Base-by-base conservation (phyloP, 2,797 vertebrate species). In the Percopsis omiscomaycus region DNA sequence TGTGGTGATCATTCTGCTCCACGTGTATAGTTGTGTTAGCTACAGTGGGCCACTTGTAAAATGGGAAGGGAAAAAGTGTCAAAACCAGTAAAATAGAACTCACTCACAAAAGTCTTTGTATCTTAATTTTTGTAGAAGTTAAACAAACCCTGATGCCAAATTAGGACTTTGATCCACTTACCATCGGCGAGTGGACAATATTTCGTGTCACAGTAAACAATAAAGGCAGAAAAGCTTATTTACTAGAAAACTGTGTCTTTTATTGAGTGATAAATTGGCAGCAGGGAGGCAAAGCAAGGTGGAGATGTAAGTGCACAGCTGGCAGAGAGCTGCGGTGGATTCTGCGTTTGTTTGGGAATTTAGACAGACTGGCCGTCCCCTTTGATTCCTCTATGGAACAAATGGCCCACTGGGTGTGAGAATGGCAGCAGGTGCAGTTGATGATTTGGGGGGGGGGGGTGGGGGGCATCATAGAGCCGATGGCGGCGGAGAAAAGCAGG, bases 391-490 rank as follows among this genome's bases (percentile, higher is more conserved):
- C 29, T 29, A 11, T 30, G 5, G 14, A 30, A 14, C 5, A 13
- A 54, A 42, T 16, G 16, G 42, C 51, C 0, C 14, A 45, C 42
- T 28, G 4, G 1, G 0, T 6, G 14, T 50, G 28, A 37, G 54
- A n/a, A 37, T 5, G 15, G 30, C 64, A 15, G 29, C 29, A 46
- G 58, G 64, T 8, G 67, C 63, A 32, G 58, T 53, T n/a, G 72
- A 50, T 57, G 52, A 47, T 64, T 64, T 61, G 64, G 29, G 10
- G 67, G 53, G 68, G 55, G 13, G 68, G 51, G 32, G 5, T 16
- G 14, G 3, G 15, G 32, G 52, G 28, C 9, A 6, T 12, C 10
- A 30, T 0, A 1, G 46, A 55, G 13, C 47, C 29, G 29, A 3
- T 30, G 8, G 12, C 2, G 48, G 14, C 13, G 11, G 16, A 9